These are phyloP conservation scores for Neodiprion pinetum DNA, from an alignment of 1,140 invertebrate genomes.

Conservation along the genomic window DNA sequence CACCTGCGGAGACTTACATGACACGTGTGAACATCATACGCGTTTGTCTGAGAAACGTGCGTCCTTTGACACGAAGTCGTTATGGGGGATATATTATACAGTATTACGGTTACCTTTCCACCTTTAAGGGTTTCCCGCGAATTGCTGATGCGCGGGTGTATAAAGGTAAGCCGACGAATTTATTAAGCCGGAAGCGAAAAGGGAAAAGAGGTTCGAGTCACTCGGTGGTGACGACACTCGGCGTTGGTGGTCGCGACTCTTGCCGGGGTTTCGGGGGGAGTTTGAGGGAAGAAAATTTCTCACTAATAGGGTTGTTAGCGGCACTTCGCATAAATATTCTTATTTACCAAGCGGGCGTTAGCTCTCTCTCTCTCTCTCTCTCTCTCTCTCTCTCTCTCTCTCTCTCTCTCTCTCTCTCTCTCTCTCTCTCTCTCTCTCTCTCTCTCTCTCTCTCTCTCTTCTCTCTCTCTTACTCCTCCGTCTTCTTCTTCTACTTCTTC, in stretches of 20 bases:
- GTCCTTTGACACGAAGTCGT: no score
- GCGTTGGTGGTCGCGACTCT: no score
- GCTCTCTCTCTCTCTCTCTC: not conserved
- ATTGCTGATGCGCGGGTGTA: not conserved
- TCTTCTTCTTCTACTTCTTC: conserved; percentile 10
- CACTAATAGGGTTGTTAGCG: conserved; percentile 33
- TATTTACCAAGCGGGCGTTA: conserved; percentile 24
- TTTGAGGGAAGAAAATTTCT: conserved; percentile 20
- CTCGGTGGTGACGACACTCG: not conserved
- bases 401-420: not conserved
- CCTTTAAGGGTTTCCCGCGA: not conserved
- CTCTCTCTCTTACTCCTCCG: not conserved
- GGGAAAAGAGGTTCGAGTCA: not conserved
- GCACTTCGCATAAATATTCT: conserved; percentile 35
- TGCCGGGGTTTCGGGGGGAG: no score
- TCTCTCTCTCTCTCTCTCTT: conserved; percentile 1
- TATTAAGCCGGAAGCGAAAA: conserved; percentile 2
- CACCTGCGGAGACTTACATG: no score
- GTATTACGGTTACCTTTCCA: no score
- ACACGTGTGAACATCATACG: no score
- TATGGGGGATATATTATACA: no score
- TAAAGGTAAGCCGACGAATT: not conserved
- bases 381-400: not conserved
- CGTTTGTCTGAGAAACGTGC: no score
- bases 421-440: conserved; percentile 1